Percentiles rank a stretch among this genome's conserved stretches.
phyloP scores from a whole-genome alignment of 2,113 vertebrate species.

The Sinocyclocheilus anophthalmus region DNA sequence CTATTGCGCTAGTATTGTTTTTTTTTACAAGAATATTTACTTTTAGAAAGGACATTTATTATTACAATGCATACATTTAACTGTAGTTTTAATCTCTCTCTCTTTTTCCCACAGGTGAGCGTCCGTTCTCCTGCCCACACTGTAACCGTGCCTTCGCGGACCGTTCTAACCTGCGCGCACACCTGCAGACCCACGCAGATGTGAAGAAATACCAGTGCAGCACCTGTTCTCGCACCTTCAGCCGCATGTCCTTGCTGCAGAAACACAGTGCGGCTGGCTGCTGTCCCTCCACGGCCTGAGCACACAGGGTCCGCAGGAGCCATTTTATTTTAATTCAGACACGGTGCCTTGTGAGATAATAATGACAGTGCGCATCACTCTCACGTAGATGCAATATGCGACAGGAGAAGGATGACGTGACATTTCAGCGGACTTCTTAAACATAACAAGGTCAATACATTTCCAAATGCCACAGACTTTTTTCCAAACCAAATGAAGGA shows the following conservation, averaged over 20 bases:
- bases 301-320: neutral
- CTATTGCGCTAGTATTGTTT: conserved; percentile 51
- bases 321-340: conserved; percentile 35
- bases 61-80: neutral
- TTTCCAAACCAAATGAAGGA: conserved; percentile 63
- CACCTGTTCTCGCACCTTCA: conserved; percentile 93
- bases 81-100: neutral
- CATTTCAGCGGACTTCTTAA: neutral
- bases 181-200: conserved; percentile 95
- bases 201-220: conserved; percentile 97
- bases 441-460: conserved; percentile 13
- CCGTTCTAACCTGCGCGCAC: conserved; percentile 95
- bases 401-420: neutral
- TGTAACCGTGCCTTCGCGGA: conserved; percentile 96
- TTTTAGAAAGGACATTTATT: neutral
- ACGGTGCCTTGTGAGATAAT: conserved; percentile 23
- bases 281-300: conserved; percentile 76
- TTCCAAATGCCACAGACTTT: neutral
- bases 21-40: neutral
- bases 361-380: neutral
- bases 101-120: conserved; percentile 80
- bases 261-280: conserved; percentile 92
- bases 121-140: conserved; percentile 94
- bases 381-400: neutral
- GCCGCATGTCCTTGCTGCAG: conserved; percentile 94